Percentiles rank a stretch among this genome's conserved stretches.
Evolutionary conservation across 2,888 invertebrate species (phyloP).

Genomic region (Drosophila lutescens): DNA sequence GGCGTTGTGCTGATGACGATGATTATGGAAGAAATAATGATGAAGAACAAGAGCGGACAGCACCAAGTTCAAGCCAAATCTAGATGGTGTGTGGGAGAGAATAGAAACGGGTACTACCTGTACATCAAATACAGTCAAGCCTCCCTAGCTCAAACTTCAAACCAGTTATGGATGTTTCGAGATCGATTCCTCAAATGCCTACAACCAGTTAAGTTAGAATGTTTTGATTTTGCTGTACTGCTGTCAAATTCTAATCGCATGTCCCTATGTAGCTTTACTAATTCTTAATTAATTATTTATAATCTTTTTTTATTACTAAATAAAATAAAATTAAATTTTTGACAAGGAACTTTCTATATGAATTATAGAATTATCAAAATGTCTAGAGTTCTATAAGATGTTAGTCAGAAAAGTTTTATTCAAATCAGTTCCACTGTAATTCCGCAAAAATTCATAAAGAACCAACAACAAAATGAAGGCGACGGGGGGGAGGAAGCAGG

Average conservation of each 20-base stretch:
- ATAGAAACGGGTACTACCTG: slow-evolving; percentile 7
- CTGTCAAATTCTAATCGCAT: neutral
- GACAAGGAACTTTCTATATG: neutral
- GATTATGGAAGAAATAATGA: slow-evolving; percentile 25
- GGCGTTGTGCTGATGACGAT: slow-evolving; percentile 6
- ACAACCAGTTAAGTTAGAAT: neutral
- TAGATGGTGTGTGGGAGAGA: slow-evolving; percentile 21
- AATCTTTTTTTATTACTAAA: too few relatives aligned
- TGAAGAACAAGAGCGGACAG: slow-evolving; percentile 22
- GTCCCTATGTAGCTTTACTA: too few relatives aligned
- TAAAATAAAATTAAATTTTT: neutral
- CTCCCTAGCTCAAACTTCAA: neutral
- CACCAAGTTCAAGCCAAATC: slow-evolving; percentile 55
- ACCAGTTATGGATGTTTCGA: neutral
- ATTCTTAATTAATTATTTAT: too few relatives aligned
- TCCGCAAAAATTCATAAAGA: slow-evolving; percentile 26
- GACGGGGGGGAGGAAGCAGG: slow-evolving; percentile 5
- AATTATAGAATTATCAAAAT: too few relatives aligned
- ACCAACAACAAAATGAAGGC: slow-evolving; percentile 7
- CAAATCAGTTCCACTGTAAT: slow-evolving; percentile 7
- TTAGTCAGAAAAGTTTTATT: neutral
- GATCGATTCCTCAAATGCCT: neutral
- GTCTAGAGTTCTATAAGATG: too few relatives aligned
- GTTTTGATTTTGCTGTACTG: neutral
- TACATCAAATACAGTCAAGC: slow-evolving; percentile 10